Evolutionary conservation across 2,888 invertebrate genomes (phyloP).

Genomic region (Luperina nickerlii): DNA sequence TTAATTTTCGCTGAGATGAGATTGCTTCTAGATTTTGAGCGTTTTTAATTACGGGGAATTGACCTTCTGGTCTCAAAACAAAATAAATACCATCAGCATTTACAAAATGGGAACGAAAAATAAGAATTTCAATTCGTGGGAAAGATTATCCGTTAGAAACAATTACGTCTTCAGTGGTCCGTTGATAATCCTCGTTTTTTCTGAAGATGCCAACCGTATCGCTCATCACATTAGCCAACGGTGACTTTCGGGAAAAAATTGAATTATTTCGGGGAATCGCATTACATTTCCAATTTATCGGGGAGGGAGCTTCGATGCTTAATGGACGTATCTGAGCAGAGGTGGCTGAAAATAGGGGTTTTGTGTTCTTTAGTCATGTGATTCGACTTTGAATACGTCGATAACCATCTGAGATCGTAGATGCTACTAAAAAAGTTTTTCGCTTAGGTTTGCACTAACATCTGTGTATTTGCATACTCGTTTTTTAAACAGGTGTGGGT

Average conservation of each 20-base stretch:
- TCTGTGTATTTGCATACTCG: background rate
- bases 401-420: background rate
- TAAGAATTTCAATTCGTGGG: conserved; percentile 59
- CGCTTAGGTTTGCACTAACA: background rate
- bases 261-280: conserved; percentile 67
- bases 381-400: background rate
- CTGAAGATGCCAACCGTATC: conserved; percentile 50
- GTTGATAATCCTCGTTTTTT: conserved; percentile 62
- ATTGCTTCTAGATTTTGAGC: background rate
- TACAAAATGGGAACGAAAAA: conserved; percentile 48
- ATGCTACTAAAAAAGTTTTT: background rate
- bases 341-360: conserved; percentile 22
- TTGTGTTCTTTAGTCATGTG: background rate
- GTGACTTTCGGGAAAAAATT: conserved; percentile 64
- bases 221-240: conserved; percentile 61
- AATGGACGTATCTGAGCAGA: conserved; percentile 50
- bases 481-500: background rate
- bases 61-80: background rate
- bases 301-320: conserved; percentile 39
- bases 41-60: background rate
- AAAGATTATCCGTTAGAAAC: conserved; percentile 68
- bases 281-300: conserved; percentile 70
- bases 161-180: conserved; percentile 65
- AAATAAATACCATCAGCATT: conserved; percentile 15
- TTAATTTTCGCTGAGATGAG: background rate